Base-by-base conservation (phyloP, 2,888 invertebrate species). In the Callimorpha dominula region DNA sequence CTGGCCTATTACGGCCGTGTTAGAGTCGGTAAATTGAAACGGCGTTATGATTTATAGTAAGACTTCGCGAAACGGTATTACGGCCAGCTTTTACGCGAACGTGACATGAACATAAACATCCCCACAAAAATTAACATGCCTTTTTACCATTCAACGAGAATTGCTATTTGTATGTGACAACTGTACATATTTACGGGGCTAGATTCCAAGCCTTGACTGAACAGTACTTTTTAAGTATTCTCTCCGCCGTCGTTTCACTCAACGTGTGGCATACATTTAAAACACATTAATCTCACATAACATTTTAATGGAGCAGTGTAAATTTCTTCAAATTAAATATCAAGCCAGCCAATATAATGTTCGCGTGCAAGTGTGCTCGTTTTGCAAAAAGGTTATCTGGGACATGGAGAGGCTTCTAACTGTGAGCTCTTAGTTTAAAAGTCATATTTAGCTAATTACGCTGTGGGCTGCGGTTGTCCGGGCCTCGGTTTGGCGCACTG, bases 371-470 rank as follows among this genome's bases (percentile, higher is more conserved):
- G 90, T 89, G 79, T 86, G 85, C 85, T 87, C 87, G 85, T 88
- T 88, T 86, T 86, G 86, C 85, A 87, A 92, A 92, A 92, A 90
- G 89, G 88, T 88, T 85, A 80, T 83, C 78, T 79, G 82, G 88
- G 87, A 89, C 88, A 89, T 87, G 85, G 82, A 88, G 87, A 90
- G 88, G 88, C 86, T 88, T 87, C 87, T 88, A 86, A 87, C 86
- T 74, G 83, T 86, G 86, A 85, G 89, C 90, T 91, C 90, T 92
- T 91, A 90, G 91, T 93, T 93, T 92, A 91, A 92, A 93, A 93
- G 93, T 93, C 91, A 92, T 93, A 94, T 94, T 93, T 92, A 92
- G 92, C 92, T 93, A 94, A 94, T 94, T 93, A 93, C 89, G 86
- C 85, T 88, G 89, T 87, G 90, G 88, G 85, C 84, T 85, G 90